These are phyloP conservation scores for Australoheros facetus DNA, from an alignment of 2,797 vertebrate genomes.

Conservation along the genomic window DNA sequence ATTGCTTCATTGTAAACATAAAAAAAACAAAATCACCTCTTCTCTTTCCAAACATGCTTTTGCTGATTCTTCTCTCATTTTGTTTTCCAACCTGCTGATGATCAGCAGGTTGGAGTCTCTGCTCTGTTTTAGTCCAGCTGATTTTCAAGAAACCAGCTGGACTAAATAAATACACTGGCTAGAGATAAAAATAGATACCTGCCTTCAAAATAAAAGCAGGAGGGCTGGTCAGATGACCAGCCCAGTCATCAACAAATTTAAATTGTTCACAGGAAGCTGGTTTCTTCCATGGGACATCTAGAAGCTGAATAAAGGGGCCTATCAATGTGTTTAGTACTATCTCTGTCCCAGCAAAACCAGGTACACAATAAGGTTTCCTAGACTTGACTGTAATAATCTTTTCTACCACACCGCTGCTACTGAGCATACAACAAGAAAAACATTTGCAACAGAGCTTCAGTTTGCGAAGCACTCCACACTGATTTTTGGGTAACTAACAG, in stretches of 20 bases:
- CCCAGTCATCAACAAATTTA: conserved; percentile 20
- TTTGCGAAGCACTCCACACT: background rate
- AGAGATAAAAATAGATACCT: conserved; percentile 24
- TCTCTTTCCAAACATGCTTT: background rate
- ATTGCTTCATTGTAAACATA: background rate
- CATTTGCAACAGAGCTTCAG: background rate
- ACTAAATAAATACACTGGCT: conserved; percentile 16
- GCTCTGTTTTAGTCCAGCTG: background rate
- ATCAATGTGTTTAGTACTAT: conserved; percentile 4
- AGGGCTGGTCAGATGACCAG: conserved; percentile 12
- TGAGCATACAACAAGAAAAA: conserved; percentile 7
- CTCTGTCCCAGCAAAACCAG: conserved; percentile 24
- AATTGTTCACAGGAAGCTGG: background rate
- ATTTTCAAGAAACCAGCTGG: background rate
- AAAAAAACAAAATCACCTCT: background rate
- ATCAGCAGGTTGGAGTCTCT: background rate
- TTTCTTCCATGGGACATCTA: background rate
- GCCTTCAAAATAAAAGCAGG: conserved; percentile 23
- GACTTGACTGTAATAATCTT: conserved; percentile 16
- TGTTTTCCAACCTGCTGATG: background rate
- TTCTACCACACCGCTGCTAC: background rate
- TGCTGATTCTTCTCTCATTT: background rate
- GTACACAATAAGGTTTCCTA: background rate
- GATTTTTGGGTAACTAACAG: background rate
- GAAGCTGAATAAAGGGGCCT: background rate